phyloP scores from a whole-genome alignment of 1,140 invertebrate species.

The Tetragonula clypearis region DNA sequence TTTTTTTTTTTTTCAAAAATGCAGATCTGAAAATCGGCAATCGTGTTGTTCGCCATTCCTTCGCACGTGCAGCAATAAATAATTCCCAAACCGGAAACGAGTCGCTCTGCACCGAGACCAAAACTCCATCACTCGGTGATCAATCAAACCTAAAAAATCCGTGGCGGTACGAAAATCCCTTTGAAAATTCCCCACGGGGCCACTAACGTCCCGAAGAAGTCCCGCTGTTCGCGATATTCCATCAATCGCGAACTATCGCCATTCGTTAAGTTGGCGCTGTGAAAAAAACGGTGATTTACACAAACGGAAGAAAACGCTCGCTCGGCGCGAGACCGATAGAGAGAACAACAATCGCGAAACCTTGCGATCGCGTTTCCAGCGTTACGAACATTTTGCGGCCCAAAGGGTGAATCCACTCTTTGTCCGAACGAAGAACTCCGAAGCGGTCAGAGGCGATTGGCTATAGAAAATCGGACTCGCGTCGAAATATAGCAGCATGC shows the following conservation, averaged over 20 bases:
- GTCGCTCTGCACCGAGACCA: background rate
- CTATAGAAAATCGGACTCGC: background rate
- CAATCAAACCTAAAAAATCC: background rate
- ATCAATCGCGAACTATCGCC: background rate
- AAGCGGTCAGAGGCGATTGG: background rate
- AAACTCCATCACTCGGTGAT: background rate
- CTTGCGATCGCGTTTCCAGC: background rate
- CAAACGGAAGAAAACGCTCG: background rate
- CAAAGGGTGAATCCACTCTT: slow-evolving; percentile 23
- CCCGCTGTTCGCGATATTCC: background rate
- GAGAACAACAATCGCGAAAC: background rate
- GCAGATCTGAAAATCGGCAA: background rate
- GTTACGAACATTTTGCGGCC: background rate
- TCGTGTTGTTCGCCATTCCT: background rate
- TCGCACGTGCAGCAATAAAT: background rate
- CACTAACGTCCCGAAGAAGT: slow-evolving; percentile 7
- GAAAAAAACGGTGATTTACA: slow-evolving; percentile 1
- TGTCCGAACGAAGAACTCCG: slow-evolving; percentile 7
- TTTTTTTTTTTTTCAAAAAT: background rate
- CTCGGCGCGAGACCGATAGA: background rate
- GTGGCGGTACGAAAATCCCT: background rate
- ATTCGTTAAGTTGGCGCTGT: slow-evolving; percentile 13
- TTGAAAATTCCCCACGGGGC: background rate
- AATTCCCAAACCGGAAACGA: background rate
- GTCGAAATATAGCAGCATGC: slow-evolving; percentile 4